A percentile compares a stretch with the other conserved stretches of the same genome.
Conservation (phyloP, 2,888 invertebrate species). For the Drosophila melanocephala region DNA sequence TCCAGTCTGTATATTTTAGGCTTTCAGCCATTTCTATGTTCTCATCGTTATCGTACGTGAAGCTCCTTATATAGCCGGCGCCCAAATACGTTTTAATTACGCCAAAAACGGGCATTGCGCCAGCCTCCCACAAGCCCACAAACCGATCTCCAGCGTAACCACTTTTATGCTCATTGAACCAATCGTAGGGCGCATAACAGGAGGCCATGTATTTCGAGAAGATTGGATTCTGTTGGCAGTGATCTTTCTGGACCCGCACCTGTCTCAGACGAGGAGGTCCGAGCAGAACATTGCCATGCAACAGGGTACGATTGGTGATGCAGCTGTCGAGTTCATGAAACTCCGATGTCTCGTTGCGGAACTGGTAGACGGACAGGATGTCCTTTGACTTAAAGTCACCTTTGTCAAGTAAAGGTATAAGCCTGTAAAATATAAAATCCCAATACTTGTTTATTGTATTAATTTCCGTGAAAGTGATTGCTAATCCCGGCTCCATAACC, state of each 20-base stretch:
- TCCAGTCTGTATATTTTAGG: slow-evolving; percentile 12
- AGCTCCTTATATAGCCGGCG: slow-evolving; percentile 25
- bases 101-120: slow-evolving; percentile 3
- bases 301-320: slow-evolving; percentile 3
- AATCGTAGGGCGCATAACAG: slow-evolving; percentile 31
- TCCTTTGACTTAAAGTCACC: slow-evolving; percentile 24
- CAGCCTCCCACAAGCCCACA: slow-evolving; percentile 5
- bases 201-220: background rate
- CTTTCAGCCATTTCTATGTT: background rate
- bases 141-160: background rate
- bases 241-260: slow-evolving; percentile 3
- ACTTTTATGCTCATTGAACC: slow-evolving; percentile 9
- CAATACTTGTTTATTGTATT: slow-evolving; percentile 16
- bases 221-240: background rate
- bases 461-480: background rate
- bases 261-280: slow-evolving; percentile 48
- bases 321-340: slow-evolving; percentile 7
- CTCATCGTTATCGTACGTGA: slow-evolving; percentile 6
- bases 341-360: background rate
- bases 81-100: slow-evolving; percentile 27
- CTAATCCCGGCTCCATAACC: background rate
- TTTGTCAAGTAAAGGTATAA: slow-evolving; percentile 5
- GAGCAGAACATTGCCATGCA: slow-evolving; percentile 36
- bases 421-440: slow-evolving; percentile 10
- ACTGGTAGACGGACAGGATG: background rate